Evolutionary conservation across 1,140 invertebrate species (phyloP), one percentile per base, ranked within the genome.

Genomic region (Solenopsis fugax): DNA sequence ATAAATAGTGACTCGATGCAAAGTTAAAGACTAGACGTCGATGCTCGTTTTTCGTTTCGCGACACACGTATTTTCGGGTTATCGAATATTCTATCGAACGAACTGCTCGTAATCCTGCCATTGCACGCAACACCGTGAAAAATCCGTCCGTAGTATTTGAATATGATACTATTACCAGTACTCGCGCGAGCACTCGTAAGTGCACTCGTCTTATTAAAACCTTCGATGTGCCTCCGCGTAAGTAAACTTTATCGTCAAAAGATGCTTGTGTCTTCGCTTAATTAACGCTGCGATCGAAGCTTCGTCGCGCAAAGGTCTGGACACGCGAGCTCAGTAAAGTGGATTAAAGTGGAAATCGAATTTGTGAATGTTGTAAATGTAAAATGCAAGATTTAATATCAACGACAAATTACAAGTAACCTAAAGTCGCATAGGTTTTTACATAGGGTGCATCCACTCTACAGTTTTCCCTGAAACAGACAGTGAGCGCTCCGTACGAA

Each of bases 371-470:
- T 91, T 91, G 73, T 77, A 91, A 88, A 84, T 92, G 91, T 87
- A 92, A 93, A 94, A 93, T 90, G 85, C 90, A 91, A 90, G 76
- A 81, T 82, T 90, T 90, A 92, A 78, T 92, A 56, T 86, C 88
- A 91, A 91, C 89, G 87, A 88, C 89, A 89, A 92, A 92, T 97
- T 97, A 98, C 96, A 98, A 97, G 94, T 98, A 98, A 95, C 98
- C 98, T 94, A 98, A 96, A 86, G 97, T 98, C 92, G 97, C 97
- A 95, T 98, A 98, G 93, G 97, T 98, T 96, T 98, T 98, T 95
- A 98, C 97, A 96, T 98, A 98, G 93, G 97, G 97, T 94, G 97
- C 96, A 94, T 98, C 97, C 96, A 97, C 96, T 96, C 96, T 97
- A 95, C 97, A 97, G 94, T 96, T 97, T 96, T 97, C 97, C 95